Evolutionary conservation across 2,113 vertebrate genomes (phyloP).

Genomic region (Tupaia chinensis): DNA sequence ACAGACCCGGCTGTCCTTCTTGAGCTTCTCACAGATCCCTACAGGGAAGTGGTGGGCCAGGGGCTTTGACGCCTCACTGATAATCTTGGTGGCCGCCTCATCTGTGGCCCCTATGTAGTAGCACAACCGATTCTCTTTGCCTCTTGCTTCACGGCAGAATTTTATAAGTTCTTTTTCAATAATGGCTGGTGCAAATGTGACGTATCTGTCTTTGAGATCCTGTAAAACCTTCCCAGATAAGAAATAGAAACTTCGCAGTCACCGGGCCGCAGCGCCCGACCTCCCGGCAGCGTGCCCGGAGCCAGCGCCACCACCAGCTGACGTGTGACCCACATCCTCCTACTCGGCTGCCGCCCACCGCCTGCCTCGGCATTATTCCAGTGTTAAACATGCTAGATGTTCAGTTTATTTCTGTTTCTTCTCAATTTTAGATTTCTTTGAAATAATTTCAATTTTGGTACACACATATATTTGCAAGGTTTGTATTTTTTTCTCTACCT

Average conservation of each 20-base stretch:
- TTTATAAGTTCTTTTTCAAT: constrained; percentile 93
- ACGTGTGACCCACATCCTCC: too few species aligned
- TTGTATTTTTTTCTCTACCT: neutral
- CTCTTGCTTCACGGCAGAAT: constrained; percentile 93
- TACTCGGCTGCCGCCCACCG: too few species aligned
- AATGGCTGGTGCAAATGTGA: constrained; percentile 90
- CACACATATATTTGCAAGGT: neutral
- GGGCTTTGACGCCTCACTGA: constrained; percentile 97
- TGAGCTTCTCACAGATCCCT: constrained; percentile 98
- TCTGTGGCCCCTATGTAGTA: constrained; percentile 97
- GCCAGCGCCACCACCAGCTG: too few species aligned
- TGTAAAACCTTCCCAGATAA: constrained; percentile 96
- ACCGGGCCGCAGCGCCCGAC: too few species aligned
- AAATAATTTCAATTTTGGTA: neutral
- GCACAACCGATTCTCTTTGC: constrained; percentile 98
- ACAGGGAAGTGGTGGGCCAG: constrained; percentile 95
- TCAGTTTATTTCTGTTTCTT: neutral
- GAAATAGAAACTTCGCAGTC: constrained; percentile 92
- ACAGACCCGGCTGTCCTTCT: constrained; percentile 98
- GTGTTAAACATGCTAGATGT: neutral
- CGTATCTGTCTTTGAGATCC: constrained; percentile 90
- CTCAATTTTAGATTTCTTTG: neutral
- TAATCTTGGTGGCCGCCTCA: constrained; percentile 98
- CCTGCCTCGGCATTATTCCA: neutral
- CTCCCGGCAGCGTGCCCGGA: too few species aligned